phyloP scores from a whole-genome alignment of 2,113 vertebrate genomes.

The Picathartes gymnocephalus region DNA sequence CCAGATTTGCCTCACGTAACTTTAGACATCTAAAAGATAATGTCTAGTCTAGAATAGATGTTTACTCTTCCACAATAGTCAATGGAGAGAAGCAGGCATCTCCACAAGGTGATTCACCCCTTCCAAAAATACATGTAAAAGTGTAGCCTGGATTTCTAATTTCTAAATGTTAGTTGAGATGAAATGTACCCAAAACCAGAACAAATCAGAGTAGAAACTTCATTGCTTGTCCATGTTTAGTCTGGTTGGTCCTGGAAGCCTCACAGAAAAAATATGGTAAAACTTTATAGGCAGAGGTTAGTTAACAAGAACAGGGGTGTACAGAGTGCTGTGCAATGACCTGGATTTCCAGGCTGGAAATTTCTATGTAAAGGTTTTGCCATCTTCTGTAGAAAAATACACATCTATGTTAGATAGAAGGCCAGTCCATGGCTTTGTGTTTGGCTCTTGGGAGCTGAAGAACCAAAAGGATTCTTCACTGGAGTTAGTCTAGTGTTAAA shows the following conservation, averaged over 20 bases:
- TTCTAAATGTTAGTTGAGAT: background rate
- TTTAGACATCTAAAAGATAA: conserved; percentile 59
- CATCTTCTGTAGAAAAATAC: background rate
- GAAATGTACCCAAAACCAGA: conserved; percentile 16
- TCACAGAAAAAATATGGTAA: conserved; percentile 40
- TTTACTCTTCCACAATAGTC: conserved; percentile 44
- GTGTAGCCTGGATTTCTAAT: background rate
- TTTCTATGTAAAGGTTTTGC: background rate
- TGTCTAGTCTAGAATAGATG: conserved; percentile 51
- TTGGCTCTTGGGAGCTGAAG: background rate
- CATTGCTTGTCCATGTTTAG: conserved; percentile 32
- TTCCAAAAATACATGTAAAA: conserved; percentile 27
- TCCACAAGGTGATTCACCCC: conserved; percentile 41
- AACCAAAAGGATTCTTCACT: background rate
- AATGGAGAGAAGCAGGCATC: conserved; percentile 38
- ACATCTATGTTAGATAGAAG: background rate
- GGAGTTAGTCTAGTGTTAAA: background rate
- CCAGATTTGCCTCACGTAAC: conserved; percentile 34
- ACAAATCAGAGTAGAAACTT: background rate
- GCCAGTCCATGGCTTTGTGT: background rate
- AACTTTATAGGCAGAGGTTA: conserved; percentile 6
- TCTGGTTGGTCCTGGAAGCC: conserved; percentile 31
- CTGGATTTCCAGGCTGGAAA: background rate
- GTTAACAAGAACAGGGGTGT: background rate
- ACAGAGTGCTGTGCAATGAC: background rate